Base-by-base conservation (phyloP, 2,888 invertebrate genomes). In the Pycnomerus fuliginosus region DNA sequence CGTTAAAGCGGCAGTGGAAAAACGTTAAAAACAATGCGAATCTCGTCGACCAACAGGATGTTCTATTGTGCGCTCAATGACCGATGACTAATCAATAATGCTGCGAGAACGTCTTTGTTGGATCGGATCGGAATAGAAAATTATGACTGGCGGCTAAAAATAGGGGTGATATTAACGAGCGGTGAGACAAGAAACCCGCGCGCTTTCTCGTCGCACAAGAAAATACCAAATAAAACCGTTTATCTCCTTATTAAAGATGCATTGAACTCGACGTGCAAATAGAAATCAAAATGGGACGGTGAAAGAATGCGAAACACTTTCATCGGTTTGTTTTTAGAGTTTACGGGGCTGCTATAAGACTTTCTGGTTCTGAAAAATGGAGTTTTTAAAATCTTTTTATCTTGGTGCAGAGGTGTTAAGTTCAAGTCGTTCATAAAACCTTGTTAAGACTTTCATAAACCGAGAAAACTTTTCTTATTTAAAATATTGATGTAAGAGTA, bases 51-150 rank as follows among this genome's bases (percentile, higher is more conserved):
- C 17, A 43, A 43, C 43, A 36, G 43, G 43, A 43, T 43, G 43
- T 35, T 35, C 15, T 20, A 42, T 16, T 28, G 43, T 43, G 37
- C n/a, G n/a, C 43, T 43, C 43, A 32, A 43, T 43, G 43, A 43
- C 43, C 43, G 43, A 36, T 43, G 43, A 43, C 43, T 43, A 43
- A 43, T 43, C 43, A 27, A 22, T 36, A 16, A 43, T 35, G 42
- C 29, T 25, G 8, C 8, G 20, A 20, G 24, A 42, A 35, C 42
- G 41, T 41, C 33, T 16, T 33, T 20, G 20, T 15, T 16, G 25
- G 39, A 25, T 31, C 20, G 32, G 25, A 24, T 8, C 39, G 12
- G 12, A 36, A 8, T 7, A 10, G 8, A n/a, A 39, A 24, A 17
- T 32, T 12, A 13, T 31, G 20, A 39, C 20, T 11, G 14, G 24